Evolutionary conservation across 2,888 invertebrate genomes (phyloP).

Genomic region (Lasioglossum leucozonium): DNA sequence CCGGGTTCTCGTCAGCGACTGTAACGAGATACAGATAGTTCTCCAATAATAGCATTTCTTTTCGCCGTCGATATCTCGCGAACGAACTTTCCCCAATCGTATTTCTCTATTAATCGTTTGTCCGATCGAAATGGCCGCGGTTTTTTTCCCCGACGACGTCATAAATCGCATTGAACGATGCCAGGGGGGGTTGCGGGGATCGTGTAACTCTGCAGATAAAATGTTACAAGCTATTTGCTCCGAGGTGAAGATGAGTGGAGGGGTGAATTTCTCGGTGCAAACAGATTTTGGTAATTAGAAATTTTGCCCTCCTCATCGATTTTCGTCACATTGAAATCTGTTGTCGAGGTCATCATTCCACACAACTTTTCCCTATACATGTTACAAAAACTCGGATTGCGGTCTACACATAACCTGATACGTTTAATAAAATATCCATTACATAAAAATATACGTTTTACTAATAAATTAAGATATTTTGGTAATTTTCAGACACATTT

Average conservation of each 20-base stretch:
- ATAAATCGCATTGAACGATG: conserved; percentile 1
- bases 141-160: neutral
- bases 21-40: conserved; percentile 69
- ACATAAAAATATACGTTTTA: too few relatives aligned
- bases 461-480: too few relatives aligned
- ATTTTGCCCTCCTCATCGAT: too few relatives aligned
- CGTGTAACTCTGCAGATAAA: neutral
- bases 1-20: conserved; percentile 88
- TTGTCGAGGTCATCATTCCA: too few relatives aligned
- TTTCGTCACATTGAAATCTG: too few relatives aligned
- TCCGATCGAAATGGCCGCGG: neutral
- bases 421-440: too few relatives aligned
- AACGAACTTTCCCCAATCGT: neutral
- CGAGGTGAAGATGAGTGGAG: too few relatives aligned
- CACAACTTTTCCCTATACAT: too few relatives aligned
- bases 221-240: neutral
- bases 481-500: too few relatives aligned
- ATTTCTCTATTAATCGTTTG: neutral
- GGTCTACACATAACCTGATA: too few relatives aligned
- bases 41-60: neutral
- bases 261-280: neutral
- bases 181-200: neutral
- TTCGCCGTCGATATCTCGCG: neutral
- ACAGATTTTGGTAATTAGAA: too few relatives aligned
- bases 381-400: too few relatives aligned